A percentile compares a stretch with the other conserved stretches of the same genome.
These are phyloP conservation scores for Scomber scombrus DNA, from an alignment of 2,113 vertebrate species.

Conservation along the genomic window DNA sequence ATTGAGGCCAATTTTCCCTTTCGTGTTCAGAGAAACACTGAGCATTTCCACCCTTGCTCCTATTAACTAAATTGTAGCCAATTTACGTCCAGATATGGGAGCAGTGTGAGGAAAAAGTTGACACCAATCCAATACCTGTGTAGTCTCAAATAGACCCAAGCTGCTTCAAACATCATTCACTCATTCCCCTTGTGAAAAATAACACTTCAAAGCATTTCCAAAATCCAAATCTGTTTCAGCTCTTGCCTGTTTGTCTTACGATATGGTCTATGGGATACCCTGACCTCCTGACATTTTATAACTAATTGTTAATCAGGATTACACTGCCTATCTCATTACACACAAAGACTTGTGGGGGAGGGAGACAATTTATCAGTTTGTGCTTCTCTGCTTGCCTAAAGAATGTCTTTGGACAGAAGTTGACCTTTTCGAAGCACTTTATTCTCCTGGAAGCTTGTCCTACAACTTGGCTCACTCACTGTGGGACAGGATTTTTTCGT, in stretches of 20 bases:
- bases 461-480: conserved; percentile 29
- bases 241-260: conserved; percentile 22
- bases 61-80: conserved; percentile 72
- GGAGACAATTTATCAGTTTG: conserved; percentile 35
- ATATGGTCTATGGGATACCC: conserved; percentile 29
- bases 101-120: conserved; percentile 24
- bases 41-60: conserved; percentile 29
- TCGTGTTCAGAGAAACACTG: conserved; percentile 5
- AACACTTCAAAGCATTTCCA: background rate
- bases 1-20: conserved; percentile 65
- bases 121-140: conserved; percentile 37
- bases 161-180: background rate
- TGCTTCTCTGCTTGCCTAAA: conserved; percentile 19
- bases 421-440: conserved; percentile 18
- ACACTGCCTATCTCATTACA: conserved; percentile 56
- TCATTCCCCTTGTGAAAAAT: background rate
- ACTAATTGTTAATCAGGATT: conserved; percentile 53
- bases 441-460: conserved; percentile 30
- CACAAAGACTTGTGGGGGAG: conserved; percentile 29
- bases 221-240: background rate
- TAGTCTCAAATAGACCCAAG: background rate
- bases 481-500: conserved; percentile 43
- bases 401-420: conserved; percentile 53
- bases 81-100: conserved; percentile 53
- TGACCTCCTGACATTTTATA: conserved; percentile 39